phyloP scores from a whole-genome alignment of 2,888 invertebrate genomes.

The Aquatica leii region DNA sequence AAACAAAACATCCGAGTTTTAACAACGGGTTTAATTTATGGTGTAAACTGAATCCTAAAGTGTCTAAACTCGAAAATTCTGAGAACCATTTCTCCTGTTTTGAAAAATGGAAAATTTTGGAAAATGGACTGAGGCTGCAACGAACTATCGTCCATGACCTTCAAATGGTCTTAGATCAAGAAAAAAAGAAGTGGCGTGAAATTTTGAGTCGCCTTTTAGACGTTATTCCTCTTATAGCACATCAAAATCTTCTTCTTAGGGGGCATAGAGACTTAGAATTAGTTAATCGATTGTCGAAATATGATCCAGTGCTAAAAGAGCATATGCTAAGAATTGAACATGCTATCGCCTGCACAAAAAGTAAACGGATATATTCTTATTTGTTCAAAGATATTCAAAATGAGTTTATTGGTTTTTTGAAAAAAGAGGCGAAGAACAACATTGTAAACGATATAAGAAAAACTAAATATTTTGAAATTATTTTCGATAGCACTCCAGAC shows the following conservation, averaged over 20 bases:
- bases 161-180: slow-evolving; percentile 1
- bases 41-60: too few relatives aligned
- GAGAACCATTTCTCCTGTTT: neutral
- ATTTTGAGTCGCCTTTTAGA: too few relatives aligned
- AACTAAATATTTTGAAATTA: neutral
- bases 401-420: slow-evolving; percentile 20
- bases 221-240: too few relatives aligned
- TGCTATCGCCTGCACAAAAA: slow-evolving; percentile 1
- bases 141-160: neutral
- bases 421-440: slow-evolving; percentile 22
- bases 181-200: too few relatives aligned
- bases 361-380: neutral
- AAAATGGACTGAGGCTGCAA: neutral
- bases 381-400: too few relatives aligned
- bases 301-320: too few relatives aligned
- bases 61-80: too few relatives aligned
- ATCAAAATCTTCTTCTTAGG: too few relatives aligned
- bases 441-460: slow-evolving; percentile 5
- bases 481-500: slow-evolving; percentile 13
- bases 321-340: slow-evolving; percentile 27
- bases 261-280: slow-evolving; percentile 18
- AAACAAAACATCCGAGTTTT: neutral
- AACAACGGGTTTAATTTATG: too few relatives aligned
- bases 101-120: neutral
- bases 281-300: slow-evolving; percentile 28